Evolutionary conservation across 2,797 vertebrate species (phyloP), one percentile per base, ranked within the genome.

Genomic region (Orestias chungarensis): DNA sequence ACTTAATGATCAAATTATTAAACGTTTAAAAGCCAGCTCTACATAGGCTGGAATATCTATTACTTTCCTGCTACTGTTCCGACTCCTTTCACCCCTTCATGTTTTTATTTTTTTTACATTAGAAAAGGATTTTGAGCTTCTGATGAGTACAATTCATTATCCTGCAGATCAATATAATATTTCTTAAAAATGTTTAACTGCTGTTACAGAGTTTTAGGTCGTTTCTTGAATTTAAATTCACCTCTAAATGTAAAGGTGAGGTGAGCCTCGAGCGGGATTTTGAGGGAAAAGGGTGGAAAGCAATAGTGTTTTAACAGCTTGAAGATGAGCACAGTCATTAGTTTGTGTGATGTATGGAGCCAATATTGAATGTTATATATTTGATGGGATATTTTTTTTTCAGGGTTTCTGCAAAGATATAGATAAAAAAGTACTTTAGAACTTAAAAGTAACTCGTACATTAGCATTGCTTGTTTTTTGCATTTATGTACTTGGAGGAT

Each of bases 241-340:
- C 74, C 74, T 71, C 76, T 86, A 84, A 92, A 89, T 87, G 79
- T 86, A 82, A 54, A 82, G 74, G 79, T 73, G 50, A 33, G 42
- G 70, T 69, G 42, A 75, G 61, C 70, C 38, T 68, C 25, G 20
- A 52, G 67, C 43, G 61, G 10, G 68, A 33, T n/a, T 62, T 65
- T 50, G 17, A 65, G 7, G 49, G 68, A 40, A 29, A 49, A 70
- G 31, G 46, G 20, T 55, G 70, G 43, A 4, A 80, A 87, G 89
- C 89, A 91, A 92, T 92, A 92, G 83, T 75, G 79, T 79, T 78
- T 85, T 11, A 86, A 79, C 29, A 78, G 73, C 71, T 88, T 31
- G 59, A 75, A 82, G 73, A 87, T 68, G 74, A 89, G 88, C 88
- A 91, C 87, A 88, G 74, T 79, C 0, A 35, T 7, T 68, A 75